phyloP scores from a whole-genome alignment of 2,888 invertebrate species.

The Taphrorychus bicolor region DNA sequence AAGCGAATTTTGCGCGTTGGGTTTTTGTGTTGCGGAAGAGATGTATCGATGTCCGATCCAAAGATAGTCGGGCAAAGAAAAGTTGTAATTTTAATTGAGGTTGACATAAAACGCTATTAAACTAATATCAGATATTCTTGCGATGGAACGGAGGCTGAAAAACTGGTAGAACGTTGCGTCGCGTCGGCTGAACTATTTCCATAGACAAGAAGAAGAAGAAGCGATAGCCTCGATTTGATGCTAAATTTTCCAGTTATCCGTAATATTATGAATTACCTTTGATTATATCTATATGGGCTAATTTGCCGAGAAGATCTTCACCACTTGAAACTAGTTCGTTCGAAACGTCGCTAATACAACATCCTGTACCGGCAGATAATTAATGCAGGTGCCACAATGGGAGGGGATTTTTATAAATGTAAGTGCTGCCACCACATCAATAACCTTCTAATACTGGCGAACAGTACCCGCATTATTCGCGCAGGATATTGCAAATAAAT shows the following conservation, averaged over 20 bases:
- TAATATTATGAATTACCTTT: background rate
- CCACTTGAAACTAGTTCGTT: no score
- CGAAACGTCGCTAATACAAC: no score
- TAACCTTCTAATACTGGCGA: background rate
- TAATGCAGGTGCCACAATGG: no score
- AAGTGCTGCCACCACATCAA: background rate
- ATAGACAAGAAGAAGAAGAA: conserved; percentile 1
- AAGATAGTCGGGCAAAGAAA: background rate
- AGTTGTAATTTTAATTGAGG: background rate
- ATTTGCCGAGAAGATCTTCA: background rate
- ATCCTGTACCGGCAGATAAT: background rate
- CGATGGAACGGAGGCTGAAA: background rate
- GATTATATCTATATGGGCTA: background rate
- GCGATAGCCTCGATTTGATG: background rate
- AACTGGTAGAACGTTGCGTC: conserved; percentile 3
- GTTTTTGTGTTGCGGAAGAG: background rate
- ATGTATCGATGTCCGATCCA: background rate
- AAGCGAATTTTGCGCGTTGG: background rate
- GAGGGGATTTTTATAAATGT: background rate
- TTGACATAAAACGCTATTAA: background rate
- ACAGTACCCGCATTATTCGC: background rate
- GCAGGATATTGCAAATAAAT: background rate
- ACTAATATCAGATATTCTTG: background rate
- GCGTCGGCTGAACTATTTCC: background rate
- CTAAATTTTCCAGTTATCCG: background rate